Evolutionary conservation across 2,113 vertebrate species (phyloP), one percentile per base, ranked within the genome.

Genomic region (Rhagologus leucostigma): DNA sequence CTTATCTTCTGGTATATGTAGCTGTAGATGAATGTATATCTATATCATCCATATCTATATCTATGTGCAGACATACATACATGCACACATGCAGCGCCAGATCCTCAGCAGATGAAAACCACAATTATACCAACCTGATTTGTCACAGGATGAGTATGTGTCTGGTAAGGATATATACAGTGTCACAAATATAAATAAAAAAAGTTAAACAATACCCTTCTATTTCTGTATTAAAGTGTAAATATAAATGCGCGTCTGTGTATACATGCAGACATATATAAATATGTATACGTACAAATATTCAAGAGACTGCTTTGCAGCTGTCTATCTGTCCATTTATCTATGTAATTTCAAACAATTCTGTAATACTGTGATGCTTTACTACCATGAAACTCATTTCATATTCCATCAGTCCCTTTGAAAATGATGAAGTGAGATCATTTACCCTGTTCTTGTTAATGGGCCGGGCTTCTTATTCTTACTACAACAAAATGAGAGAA

Each of bases 401-500:
- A 98, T 96, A 97, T 98, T 97, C 97, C 96, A 97, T 96, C 97
- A 93, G 86, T 95, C 95, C 71, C 83, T 95, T 96, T 97, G 93
- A 97, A 96, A 96, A 96, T 98, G 97, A 98, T 98, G 90, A 94
- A 97, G 93, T 97, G 95, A 84, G 81, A 96, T 97, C 87, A 98
- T 95, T 97, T 97, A 93, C 73, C 42, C 95, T 91, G 75, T 71
- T 89, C 87, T 88, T 96, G 92, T 95, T 93, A 98, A 95, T 95
- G 95, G 95, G 93, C 44, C 94, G 84, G 86, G 53, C 30, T 82
- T 97, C 97, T 97, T 97, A 90, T 90, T 96, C 97, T 96, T 95
- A 86, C 81, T 76, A 74, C 89, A 92, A 94, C 42, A 91, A 92
- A 96, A 95, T 90, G 87, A 96, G 77, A 90, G 87, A 87, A 85